Evolutionary conservation across 2,888 invertebrate genomes (phyloP), one percentile per base, ranked within the genome.

Genomic region (Aspidapion aeneum): DNA sequence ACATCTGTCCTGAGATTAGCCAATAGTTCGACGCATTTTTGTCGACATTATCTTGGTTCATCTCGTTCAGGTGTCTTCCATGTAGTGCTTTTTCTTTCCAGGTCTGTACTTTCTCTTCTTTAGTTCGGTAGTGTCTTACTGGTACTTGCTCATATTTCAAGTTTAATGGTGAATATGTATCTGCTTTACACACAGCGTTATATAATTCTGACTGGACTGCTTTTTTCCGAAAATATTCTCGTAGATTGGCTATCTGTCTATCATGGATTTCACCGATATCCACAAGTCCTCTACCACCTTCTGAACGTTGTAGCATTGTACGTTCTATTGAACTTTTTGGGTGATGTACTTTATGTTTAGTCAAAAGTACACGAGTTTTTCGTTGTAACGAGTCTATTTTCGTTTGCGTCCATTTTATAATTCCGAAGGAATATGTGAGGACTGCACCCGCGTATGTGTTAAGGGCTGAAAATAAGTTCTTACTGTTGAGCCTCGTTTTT

Each of bases 21-120:
- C 54, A 54, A 7, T 12, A 16, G 17, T 54, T 54, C 54, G 54
- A 54, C 54, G 54, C 54, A 54, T 51, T 51, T 51, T 57, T 62
- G 55, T 65, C 60, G 54, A 65, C 63, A 22, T 63, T 17, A 1
- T 50, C 50, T 22, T 61, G 63, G 12, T 21, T 21, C 16, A 63
- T 52, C 18, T 65, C 60, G 35, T 65, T 54, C 2, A 55, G 17
- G 55, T 65, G 52, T 22, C 60, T 57, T 9, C 65, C 60, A 59
- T 65, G 65, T 1, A 56, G 57, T 5, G 60, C 49, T 16, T 59
- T 65, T 3, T 57, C 16, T 55, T 1, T 51, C 64, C 64, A 56
- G 20, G 9, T 16, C 49, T 48, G 9, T 9, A 48, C 49, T 48
- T 48, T 48, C 49, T 48, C 49, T n/a, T n/a, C n/a, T n/a, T n/a